A percentile compares a stretch with the other conserved stretches of the same genome.
phyloP scores from a whole-genome alignment of 1,140 invertebrate species.

The Aradophagus sp. region DNA sequence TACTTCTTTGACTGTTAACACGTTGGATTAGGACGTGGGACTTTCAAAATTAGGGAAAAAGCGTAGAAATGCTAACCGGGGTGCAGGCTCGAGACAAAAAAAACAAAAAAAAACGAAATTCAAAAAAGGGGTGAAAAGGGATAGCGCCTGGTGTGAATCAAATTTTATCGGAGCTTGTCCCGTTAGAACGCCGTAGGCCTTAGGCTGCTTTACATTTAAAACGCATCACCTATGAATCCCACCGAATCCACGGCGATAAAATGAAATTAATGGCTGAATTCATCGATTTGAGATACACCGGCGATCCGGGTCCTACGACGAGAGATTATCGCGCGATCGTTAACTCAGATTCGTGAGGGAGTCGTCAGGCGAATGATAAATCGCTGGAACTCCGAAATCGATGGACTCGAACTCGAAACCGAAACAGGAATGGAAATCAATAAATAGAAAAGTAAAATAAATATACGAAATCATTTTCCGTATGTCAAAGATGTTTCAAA shows the following conservation, averaged over 20 bases:
- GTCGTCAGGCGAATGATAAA: constrained; percentile 32
- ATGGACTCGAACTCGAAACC: constrained; percentile 6
- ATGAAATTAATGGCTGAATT: constrained; percentile 74
- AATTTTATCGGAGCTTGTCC: constrained; percentile 70
- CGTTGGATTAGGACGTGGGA: constrained; percentile 15
- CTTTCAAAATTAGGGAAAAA: constrained; percentile 41
- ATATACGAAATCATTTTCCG: too few species aligned
- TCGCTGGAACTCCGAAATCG: too few species aligned
- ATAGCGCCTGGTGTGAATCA: constrained; percentile 64
- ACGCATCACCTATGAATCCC: constrained; percentile 71
- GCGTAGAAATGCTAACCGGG: constrained; percentile 16
- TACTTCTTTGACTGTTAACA: constrained; percentile 41
- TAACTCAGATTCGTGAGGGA: constrained; percentile 39
- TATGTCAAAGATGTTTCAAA: too few species aligned
- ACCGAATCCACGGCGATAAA: constrained; percentile 72
- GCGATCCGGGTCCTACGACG: constrained; percentile 45
- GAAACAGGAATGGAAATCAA: background rate
- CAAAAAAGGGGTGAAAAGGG: too few species aligned
- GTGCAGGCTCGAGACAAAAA: constrained; percentile 9
- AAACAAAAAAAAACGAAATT: too few species aligned
- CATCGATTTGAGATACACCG: constrained; percentile 72
- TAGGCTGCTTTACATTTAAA: constrained; percentile 75
- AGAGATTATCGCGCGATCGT: constrained; percentile 55
- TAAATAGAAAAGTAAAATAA: too few species aligned
- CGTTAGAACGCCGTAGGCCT: constrained; percentile 68